Evolutionary conservation across 2,888 invertebrate species (phyloP).

Genomic region (Vandiemenella viatica): DNA sequence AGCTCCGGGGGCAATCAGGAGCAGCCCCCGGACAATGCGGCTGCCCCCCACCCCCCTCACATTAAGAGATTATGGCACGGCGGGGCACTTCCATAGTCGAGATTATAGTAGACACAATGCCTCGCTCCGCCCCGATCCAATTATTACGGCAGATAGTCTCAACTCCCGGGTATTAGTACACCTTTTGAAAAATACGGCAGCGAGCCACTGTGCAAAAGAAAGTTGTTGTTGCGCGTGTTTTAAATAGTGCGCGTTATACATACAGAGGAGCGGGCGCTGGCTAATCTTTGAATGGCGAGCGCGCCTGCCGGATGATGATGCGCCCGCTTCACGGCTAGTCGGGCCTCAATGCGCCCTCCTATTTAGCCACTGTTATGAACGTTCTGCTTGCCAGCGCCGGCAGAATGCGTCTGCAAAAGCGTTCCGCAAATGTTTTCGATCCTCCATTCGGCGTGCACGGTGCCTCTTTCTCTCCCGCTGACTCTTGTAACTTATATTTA

Average conservation of each 20-base stretch:
- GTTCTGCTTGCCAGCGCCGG: neutral
- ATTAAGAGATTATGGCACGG: no score
- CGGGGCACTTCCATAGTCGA: no score
- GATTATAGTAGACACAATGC: no score
- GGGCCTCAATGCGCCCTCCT: neutral
- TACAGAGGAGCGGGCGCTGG: neutral
- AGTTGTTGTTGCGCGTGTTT: neutral
- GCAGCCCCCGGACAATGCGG: no score
- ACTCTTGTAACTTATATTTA: neutral
- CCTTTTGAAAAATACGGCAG: neutral
- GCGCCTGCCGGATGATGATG: neutral
- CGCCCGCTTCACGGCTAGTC: neutral
- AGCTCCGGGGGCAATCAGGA: no score
- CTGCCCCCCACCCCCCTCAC: no score
- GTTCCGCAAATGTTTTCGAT: neutral
- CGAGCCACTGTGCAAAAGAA: neutral
- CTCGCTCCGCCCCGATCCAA: no score
- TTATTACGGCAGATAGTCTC: neutral
- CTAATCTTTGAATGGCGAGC: neutral
- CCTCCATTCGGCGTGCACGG: neutral
- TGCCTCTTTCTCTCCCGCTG: neutral
- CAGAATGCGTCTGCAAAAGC: neutral
- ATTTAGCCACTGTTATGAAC: neutral
- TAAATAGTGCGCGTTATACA: neutral
- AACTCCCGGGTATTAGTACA: neutral